Base-by-base conservation (phyloP, 2,113 vertebrate genomes). In the Pheucticus melanocephalus region DNA sequence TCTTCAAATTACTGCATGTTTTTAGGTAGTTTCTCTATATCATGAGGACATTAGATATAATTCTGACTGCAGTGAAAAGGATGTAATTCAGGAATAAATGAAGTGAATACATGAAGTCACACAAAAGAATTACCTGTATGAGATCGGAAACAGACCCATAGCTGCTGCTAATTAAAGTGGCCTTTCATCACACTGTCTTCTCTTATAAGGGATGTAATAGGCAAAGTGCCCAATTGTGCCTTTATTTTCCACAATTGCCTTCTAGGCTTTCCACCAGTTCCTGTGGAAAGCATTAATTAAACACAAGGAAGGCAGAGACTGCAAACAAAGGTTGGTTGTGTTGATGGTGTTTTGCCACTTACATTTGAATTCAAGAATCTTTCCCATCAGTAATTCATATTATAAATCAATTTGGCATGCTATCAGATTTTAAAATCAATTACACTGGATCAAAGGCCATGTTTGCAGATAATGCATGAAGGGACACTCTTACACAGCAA, bases 401-500 rank as follows among this genome's bases (percentile, higher is more conserved):
- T 91, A 92, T 83, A 95, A 96, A 97, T 97, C 93, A 96, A 88
- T 95, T 90, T 97, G 82, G 82, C 94, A 94, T 92, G 92, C 51
- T 94, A 95, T 97, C 91, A 83, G 69, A 69, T 40, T 97, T 97
- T 96, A 90, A 97, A 97, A 97, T 97, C 94, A 92, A 94, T 97
- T 98, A 95, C 68, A 68, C 23, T 94, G 92, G 97, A 97, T 94
- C 91, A 95, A 84, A 90, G 97, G 68, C 42, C 2, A 0, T 84
- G 79, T 95, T 97, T 94, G 96, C 84, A 96, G 91, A 88, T 95
- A 95, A 88, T 82, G 73, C 9, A 2, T 68, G 66, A 68, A 90
- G 86, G 77, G 82, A 65, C 77, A 91, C n/a, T n/a, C n/a, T 80
- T 84, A 82, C 75, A 92, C 17, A 39, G 72, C 76, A 87, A 59